phyloP scores from a whole-genome alignment of 1,140 invertebrate genomes.

The Rhynchophorus ferrugineus region DNA sequence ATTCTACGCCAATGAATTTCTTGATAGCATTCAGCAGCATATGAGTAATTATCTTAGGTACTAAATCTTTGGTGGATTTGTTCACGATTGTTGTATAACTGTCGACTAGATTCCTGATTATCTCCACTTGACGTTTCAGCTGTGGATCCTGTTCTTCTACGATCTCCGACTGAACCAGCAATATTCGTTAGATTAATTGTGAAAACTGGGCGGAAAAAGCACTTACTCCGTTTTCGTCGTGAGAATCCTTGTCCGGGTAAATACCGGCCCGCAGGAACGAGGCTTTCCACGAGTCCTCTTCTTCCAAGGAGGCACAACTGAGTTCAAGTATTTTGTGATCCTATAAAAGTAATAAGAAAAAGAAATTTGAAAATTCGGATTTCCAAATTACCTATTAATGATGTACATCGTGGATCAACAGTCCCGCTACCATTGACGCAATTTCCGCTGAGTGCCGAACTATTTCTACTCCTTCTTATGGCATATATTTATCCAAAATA shows the following conservation, averaged over 20 bases:
- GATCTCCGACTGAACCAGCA: neutral
- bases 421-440: no score
- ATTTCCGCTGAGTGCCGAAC: neutral
- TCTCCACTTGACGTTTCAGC: conserved; percentile 96
- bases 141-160: conserved; percentile 78
- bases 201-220: no score
- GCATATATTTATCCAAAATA: no score
- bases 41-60: conserved; percentile 98
- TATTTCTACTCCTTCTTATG: no score
- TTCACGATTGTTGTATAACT: conserved; percentile 99
- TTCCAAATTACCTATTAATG: neutral
- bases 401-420: neutral
- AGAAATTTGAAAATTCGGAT: neutral
- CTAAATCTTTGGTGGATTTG: conserved; percentile 95
- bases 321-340: conserved; percentile 96
- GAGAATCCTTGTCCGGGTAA: conserved; percentile 90
- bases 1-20: conserved; percentile 94
- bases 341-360: conserved; percentile 39
- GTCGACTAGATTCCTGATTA: conserved; percentile 97
- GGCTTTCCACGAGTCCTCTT: conserved; percentile 99
- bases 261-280: conserved; percentile 97
- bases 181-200: neutral
- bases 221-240: no score
- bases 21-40: conserved; percentile 96
- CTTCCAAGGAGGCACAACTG: conserved; percentile 94